Conservation (phyloP, 2,888 invertebrate species). For the Chirona hameri region DNA sequence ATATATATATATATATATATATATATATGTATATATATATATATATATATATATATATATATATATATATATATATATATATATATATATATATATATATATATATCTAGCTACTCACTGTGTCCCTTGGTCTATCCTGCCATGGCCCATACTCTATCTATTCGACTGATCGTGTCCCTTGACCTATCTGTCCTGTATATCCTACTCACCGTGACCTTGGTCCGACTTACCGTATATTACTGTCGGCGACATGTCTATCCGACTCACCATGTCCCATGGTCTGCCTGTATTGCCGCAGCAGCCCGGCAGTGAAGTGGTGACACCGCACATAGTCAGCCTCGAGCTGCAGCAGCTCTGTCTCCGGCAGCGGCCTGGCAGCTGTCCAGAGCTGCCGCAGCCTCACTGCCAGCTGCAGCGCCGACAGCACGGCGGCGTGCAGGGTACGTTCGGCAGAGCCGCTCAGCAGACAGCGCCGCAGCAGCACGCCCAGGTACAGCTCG, state of each 20-base stretch:
- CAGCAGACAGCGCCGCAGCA: constrained; percentile 24
- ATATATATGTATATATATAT: no score
- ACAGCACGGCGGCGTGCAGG: constrained; percentile 12
- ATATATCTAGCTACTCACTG: no score
- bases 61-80: no score
- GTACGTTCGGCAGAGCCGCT: background rate
- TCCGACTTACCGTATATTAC: background rate
- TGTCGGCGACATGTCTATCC: background rate
- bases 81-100: no score
- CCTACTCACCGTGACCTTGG: background rate
- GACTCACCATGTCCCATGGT: background rate
- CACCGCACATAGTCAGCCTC: constrained; percentile 9
- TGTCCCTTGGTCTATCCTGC: no score
- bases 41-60: no score
- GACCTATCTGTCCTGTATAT: no score
- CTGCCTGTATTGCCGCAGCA: constrained; percentile 5
- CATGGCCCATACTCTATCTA: no score
- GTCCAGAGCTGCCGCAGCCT: background rate
- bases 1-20: no score
- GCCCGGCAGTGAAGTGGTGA: background rate
- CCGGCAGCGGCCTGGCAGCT: background rate
- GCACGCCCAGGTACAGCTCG: background rate
- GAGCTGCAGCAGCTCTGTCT: background rate
- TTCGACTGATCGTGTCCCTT: no score
- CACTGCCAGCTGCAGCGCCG: background rate